A percentile compares a stretch with the other conserved stretches of the same genome.
phyloP scores from a whole-genome alignment of 2,888 invertebrate genomes.

The Pyrocoelia pectoralis region DNA sequence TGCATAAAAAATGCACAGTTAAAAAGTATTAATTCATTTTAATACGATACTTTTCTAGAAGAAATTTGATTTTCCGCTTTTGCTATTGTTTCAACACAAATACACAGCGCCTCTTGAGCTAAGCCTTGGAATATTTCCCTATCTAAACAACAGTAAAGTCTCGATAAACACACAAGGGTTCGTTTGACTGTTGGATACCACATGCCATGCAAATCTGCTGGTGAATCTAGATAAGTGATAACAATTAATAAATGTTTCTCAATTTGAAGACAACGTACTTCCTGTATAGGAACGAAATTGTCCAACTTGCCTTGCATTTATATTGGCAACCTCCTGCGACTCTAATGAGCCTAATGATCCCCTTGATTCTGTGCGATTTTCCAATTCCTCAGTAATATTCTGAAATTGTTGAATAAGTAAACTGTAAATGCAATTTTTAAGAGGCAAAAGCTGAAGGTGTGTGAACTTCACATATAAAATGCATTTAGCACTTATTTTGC shows the following conservation, averaged over 20 bases:
- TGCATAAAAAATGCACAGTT: conserved; percentile 50
- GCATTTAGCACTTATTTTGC: too few species aligned
- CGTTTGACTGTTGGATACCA: conserved; percentile 99
- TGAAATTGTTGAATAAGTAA: conserved; percentile 16
- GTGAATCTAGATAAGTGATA: conserved; percentile 47
- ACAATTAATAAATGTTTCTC: not conserved
- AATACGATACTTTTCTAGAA: conserved; percentile 66
- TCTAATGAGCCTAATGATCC: conserved; percentile 74
- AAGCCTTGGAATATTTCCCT: conserved; percentile 95
- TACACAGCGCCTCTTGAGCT: conserved; percentile 93
- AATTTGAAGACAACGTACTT: conserved; percentile 49
- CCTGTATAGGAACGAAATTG: conserved; percentile 62
- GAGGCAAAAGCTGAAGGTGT: too few species aligned
- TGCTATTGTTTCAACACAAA: conserved; percentile 91
- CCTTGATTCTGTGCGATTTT: conserved; percentile 71
- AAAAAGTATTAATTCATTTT: not conserved
- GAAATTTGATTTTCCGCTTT: conserved; percentile 83
- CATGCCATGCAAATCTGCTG: conserved; percentile 96
- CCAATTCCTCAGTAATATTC: conserved; percentile 55
- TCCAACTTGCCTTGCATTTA: conserved; percentile 60
- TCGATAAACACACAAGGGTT: conserved; percentile 92
- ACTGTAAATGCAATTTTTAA: too few species aligned
- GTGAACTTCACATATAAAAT: too few species aligned
- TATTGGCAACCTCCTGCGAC: conserved; percentile 76
- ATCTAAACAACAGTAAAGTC: conserved; percentile 92